phyloP scores from a whole-genome alignment of 1,140 invertebrate genomes.

The Heterodera carotae region DNA sequence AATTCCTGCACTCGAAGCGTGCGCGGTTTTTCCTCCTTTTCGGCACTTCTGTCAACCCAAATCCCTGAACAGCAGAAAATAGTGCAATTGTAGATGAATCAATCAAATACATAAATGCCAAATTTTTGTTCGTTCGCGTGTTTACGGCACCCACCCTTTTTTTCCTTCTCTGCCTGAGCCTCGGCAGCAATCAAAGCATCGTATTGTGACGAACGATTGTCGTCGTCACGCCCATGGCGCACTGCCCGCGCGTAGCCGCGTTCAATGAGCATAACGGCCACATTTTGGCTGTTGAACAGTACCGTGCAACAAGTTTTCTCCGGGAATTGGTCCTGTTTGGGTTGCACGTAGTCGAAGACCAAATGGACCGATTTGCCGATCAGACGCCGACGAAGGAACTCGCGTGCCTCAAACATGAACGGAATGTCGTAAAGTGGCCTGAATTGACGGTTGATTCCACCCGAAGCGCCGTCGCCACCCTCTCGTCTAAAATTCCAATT shows the following conservation, averaged over 20 bases:
- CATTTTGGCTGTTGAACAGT: slow-evolving; percentile 80
- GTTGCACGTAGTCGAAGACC: slow-evolving; percentile 92
- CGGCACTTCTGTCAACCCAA: slow-evolving; percentile 44
- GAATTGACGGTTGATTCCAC: slow-evolving; percentile 68
- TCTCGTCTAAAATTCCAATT: slow-evolving; percentile 66
- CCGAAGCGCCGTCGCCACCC: slow-evolving; percentile 21
- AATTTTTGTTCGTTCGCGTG: no score
- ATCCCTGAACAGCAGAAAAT: slow-evolving; percentile 39
- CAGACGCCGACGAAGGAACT: slow-evolving; percentile 91
- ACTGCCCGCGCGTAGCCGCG: slow-evolving; percentile 86
- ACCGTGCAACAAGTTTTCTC: slow-evolving; percentile 95
- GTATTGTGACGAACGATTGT: slow-evolving; percentile 89
- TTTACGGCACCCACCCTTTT: slow-evolving; percentile 74
- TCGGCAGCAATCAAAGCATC: slow-evolving; percentile 91
- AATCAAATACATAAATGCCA: no score
- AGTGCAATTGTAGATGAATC: no score
- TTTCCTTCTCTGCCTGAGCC: slow-evolving; percentile 82
- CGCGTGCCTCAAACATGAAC: slow-evolving; percentile 95
- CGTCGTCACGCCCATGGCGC: slow-evolving; percentile 88
- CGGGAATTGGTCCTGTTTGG: slow-evolving; percentile 74
- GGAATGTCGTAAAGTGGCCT: slow-evolving; percentile 93
- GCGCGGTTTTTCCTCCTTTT: slow-evolving; percentile 71
- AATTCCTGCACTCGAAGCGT: slow-evolving; percentile 83
- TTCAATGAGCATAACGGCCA: slow-evolving; percentile 87
- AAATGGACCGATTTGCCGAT: slow-evolving; percentile 87